Conservation (phyloP, 53 echinoderm and acorn worm genomes). For the Pentamera pediparva region DNA sequence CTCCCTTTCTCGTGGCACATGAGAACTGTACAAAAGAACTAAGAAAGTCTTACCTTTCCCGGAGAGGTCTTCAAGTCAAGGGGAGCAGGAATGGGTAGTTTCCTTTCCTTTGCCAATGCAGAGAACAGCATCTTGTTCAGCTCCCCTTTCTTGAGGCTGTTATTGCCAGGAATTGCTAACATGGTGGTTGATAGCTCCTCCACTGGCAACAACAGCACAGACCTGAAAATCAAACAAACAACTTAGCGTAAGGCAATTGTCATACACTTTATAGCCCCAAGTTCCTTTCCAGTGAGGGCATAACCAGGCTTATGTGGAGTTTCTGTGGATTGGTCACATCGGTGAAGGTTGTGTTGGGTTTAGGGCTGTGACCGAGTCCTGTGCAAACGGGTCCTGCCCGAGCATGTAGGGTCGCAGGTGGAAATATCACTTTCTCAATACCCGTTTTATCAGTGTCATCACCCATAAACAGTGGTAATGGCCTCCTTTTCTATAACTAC, state of each 20-base stretch:
- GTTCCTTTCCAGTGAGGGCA: too few relatives aligned
- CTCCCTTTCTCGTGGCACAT: not conserved
- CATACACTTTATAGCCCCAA: not conserved
- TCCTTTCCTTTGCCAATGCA: conserved; percentile 74
- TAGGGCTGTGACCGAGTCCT: too few relatives aligned
- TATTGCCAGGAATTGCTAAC: conserved; percentile 67
- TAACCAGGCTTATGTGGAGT: too few relatives aligned
- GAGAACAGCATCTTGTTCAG: conserved; percentile 69
- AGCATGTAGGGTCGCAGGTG: too few relatives aligned
- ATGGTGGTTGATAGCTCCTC: conserved; percentile 50
- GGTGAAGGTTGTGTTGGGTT: too few relatives aligned
- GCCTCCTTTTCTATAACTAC: too few relatives aligned
- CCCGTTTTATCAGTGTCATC: too few relatives aligned
- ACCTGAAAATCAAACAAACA: conserved; percentile 47
- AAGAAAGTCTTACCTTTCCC: conserved; percentile 69
- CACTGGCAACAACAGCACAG: conserved; percentile 75
- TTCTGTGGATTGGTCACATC: too few relatives aligned
- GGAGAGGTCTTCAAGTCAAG: conserved; percentile 43
- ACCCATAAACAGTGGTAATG: too few relatives aligned
- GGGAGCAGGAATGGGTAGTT: conserved; percentile 67
- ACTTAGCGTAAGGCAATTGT: not conserved
- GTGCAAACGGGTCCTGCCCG: too few relatives aligned
- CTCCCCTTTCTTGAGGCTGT: conserved; percentile 64
- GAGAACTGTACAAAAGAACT: too few relatives aligned
- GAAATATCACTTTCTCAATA: too few relatives aligned